Conservation (phyloP, 2,888 invertebrate species). For the Scrobipalpa atriplicella region DNA sequence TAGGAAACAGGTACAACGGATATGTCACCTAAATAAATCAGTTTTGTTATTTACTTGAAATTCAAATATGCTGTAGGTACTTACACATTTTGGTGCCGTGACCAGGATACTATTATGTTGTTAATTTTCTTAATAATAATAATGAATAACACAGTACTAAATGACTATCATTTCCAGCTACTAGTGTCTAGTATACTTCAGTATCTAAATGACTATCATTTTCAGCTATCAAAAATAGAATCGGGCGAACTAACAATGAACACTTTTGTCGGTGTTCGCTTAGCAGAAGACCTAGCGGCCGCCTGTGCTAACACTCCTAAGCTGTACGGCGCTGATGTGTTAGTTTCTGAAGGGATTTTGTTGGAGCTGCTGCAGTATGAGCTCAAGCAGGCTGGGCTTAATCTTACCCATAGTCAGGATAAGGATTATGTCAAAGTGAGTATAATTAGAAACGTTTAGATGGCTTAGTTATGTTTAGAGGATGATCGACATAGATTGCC, state of each 20-base stretch:
- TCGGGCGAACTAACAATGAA: slow-evolving; percentile 89
- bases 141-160: too few species aligned
- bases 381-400: slow-evolving; percentile 90
- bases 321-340: slow-evolving; percentile 94
- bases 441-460: slow-evolving; percentile 17
- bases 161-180: too few species aligned
- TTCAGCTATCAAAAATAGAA: slow-evolving; percentile 90
- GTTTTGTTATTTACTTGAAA: too few species aligned
- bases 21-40: neutral
- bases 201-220: too few species aligned
- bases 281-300: slow-evolving; percentile 87
- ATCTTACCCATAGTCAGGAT: slow-evolving; percentile 97
- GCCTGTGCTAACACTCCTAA: slow-evolving; percentile 85
- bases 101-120: neutral
- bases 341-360: slow-evolving; percentile 91
- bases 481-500: too few species aligned
- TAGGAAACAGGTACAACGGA: slow-evolving; percentile 84
- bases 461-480: too few species aligned
- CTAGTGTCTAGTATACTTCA: too few species aligned
- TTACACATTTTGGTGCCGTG: neutral
- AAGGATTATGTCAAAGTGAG: slow-evolving; percentile 93
- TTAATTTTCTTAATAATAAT: neutral
- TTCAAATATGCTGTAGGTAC: too few species aligned
- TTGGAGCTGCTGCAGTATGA: slow-evolving; percentile 91
- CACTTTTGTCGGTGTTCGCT: slow-evolving; percentile 93